Percentiles rank a stretch among this genome's conserved stretches.
Evolutionary conservation across 2,113 vertebrate genomes (phyloP).

Genomic region (Promerops cafer): DNA sequence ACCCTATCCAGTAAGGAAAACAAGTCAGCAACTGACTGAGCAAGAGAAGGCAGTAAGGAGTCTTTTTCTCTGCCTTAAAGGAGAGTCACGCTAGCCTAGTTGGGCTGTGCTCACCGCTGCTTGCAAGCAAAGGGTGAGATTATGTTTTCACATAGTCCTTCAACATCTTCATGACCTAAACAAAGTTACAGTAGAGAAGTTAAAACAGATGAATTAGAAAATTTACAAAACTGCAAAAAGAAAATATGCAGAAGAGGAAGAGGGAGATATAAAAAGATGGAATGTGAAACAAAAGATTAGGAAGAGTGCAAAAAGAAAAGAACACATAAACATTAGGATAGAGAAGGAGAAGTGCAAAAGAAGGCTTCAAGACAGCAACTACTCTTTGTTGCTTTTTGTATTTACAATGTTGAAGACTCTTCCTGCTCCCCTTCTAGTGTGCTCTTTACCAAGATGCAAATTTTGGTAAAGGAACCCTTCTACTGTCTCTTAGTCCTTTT

Average conservation of each 20-base stretch:
- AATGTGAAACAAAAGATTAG: neutral
- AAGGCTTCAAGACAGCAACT: neutral
- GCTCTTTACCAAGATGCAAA: neutral
- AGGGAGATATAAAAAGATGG: neutral
- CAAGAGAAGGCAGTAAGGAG: neutral
- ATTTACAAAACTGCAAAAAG: neutral
- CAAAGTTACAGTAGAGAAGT: neutral
- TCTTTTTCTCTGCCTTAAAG: neutral
- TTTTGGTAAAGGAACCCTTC: neutral
- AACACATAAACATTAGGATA: neutral
- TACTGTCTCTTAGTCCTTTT: neutral
- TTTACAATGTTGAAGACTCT: neutral
- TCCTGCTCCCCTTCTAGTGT: rapidly evolving
- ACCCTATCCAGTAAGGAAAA: neutral
- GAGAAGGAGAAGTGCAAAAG: neutral
- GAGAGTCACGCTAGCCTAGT: neutral
- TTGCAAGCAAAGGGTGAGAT: neutral
- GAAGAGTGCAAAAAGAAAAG: neutral
- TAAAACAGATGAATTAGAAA: neutral
- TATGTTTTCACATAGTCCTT: neutral
- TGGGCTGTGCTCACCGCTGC: neutral
- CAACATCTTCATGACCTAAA: neutral
- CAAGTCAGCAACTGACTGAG: neutral
- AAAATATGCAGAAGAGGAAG: neutral
- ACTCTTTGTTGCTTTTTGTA: neutral